Conservation (phyloP, 2,888 invertebrate genomes). For the Erebia palarica region DNA sequence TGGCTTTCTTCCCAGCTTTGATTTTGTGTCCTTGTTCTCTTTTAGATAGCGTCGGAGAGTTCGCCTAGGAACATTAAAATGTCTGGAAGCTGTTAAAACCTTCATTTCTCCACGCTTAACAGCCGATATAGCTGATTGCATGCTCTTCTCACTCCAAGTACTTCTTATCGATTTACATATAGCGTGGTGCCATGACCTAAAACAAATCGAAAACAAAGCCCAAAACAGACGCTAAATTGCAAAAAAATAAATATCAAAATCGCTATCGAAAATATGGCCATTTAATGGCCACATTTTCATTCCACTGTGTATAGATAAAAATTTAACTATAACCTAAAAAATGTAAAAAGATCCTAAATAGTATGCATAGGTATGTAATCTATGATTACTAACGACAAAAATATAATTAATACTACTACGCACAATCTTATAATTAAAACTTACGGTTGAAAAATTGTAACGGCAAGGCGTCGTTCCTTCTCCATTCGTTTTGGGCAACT, state of each 20-base stretch:
- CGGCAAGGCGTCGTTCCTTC: slow-evolving; percentile 4
- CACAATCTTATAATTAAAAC: slow-evolving; percentile 4
- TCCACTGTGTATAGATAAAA: slow-evolving; percentile 1
- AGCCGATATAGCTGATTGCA: neutral
- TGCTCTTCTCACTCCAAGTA: slow-evolving; percentile 1
- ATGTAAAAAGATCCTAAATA: slow-evolving; percentile 1
- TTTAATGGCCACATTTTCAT: slow-evolving; percentile 1
- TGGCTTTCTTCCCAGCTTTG: slow-evolving; percentile 28
- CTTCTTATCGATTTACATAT: slow-evolving; percentile 4
- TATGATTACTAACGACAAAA: slow-evolving; percentile 2
- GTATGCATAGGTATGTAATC: slow-evolving; percentile 1
- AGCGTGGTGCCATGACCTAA: slow-evolving; percentile 1
- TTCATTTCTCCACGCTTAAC: neutral
- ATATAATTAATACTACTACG: slow-evolving; percentile 4
- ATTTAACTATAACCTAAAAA: slow-evolving; percentile 1
- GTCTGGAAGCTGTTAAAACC: slow-evolving; percentile 4
- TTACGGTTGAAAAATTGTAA: slow-evolving; percentile 4
- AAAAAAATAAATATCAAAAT: slow-evolving; percentile 1
- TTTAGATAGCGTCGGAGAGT: slow-evolving; percentile 32
- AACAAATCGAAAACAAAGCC: neutral
- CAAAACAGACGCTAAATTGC: slow-evolving; percentile 3
- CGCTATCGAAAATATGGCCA: slow-evolving; percentile 4
- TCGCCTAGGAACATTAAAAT: slow-evolving; percentile 18
- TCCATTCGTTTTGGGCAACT: neutral
- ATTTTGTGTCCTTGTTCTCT: slow-evolving; percentile 29